These are phyloP conservation scores for Musca vetustissima DNA, from an alignment of 1,140 invertebrate species.

Conservation along the genomic window DNA sequence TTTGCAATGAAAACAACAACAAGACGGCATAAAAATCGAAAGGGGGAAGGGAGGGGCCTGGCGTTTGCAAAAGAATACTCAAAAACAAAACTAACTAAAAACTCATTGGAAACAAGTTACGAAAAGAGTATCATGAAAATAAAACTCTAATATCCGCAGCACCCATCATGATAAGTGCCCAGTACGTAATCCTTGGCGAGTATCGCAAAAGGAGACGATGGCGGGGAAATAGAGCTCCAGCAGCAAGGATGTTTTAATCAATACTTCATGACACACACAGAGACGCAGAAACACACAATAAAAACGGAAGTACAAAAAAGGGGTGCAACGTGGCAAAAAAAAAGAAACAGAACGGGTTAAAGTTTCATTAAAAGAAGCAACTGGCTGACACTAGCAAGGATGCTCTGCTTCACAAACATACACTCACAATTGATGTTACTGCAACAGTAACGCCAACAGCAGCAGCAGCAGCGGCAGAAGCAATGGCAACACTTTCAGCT, in stretches of 20 bases:
- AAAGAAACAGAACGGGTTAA: too few relatives aligned
- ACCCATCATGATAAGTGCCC: neutral
- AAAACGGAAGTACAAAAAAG: too few relatives aligned
- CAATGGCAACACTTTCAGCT: constrained; percentile 5
- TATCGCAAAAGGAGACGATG: too few relatives aligned
- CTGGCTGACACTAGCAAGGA: neutral
- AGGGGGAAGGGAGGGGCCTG: too few relatives aligned
- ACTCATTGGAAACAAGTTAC: neutral
- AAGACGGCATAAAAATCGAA: neutral
- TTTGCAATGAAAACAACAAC: neutral
- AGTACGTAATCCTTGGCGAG: neutral
- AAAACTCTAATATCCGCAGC: constrained; percentile 14
- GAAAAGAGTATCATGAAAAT: neutral
- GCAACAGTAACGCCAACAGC: too few relatives aligned
- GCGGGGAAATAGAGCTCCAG: too few relatives aligned
- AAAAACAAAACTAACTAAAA: constrained; percentile 2
- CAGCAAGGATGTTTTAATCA: constrained; percentile 9
- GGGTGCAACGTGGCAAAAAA: neutral
- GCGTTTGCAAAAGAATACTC: too few relatives aligned
- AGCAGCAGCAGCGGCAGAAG: neutral
- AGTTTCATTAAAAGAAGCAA: neutral
- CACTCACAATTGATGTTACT: neutral
- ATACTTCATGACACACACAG: neutral
- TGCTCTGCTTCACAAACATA: neutral
- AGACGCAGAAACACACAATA: too few relatives aligned